Evolutionary conservation across 2,888 invertebrate genomes (phyloP), one percentile per base, ranked within the genome.

Genomic region (Caenorhabditis angaria): DNA sequence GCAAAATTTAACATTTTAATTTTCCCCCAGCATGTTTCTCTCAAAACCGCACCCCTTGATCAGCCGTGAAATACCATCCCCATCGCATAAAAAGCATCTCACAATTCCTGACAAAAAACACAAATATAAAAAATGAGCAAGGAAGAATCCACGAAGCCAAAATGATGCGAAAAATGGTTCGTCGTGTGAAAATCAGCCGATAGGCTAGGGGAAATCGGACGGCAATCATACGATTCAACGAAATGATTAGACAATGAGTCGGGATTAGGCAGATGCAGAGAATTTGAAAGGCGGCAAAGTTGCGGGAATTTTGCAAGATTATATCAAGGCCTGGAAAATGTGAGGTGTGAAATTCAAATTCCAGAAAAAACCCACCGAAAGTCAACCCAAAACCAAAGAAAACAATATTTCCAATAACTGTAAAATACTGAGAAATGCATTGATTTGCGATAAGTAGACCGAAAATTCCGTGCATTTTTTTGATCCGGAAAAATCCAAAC

Each of bases 241-340:
- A 70, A 56, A 70, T 70, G n/a, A 64, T 10, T 1, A 69, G 32
- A 53, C 63, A 69, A 25, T 56, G 48, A 18, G 48, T 51, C 5
- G 64, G 48, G 14, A 69, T 64, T 0, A 64, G 25, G 2, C 56
- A 51, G 0, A 69, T 56, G 5, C 63, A 41, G 32, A 35, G 57
- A 4, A 69, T 35, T n/a, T 56, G 61, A 1, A 60, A 29, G 25
- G 60, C 51, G 22, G 63, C 69, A 2, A 56, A 61, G 4, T 18
- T 18, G 24, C 48, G 6, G 12, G 28, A 41, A 4, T 29, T 18
- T 2, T 29, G 24, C 10, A 51, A 1, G 5, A 69, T 25, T 5
- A 27, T 1, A 1, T 25, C 24, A 12, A 61, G 18, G 41, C 1
- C 68, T 68, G 41, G 27, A 62, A 61, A 4, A 50, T 10, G 6